phyloP scores from a whole-genome alignment of 2,888 invertebrate species.

The Timandra comae region DNA sequence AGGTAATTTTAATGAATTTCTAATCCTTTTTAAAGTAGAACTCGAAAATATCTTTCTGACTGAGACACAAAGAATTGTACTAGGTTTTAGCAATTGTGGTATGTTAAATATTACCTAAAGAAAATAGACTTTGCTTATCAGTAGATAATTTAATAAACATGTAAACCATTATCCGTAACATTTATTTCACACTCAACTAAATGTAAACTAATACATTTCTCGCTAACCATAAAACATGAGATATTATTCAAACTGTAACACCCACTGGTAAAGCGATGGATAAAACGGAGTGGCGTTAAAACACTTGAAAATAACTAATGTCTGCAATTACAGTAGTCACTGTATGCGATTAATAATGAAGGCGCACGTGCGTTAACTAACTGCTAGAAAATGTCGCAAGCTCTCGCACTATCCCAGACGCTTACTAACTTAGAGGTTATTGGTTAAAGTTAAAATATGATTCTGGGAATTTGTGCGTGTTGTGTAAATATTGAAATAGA shows the following conservation, averaged over 20 bases:
- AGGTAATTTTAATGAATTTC: too few species aligned
- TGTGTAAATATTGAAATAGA: too few species aligned
- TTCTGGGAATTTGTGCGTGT: too few species aligned
- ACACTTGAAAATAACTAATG: slow-evolving; percentile 50
- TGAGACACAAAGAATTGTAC: too few species aligned
- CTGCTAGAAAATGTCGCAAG: slow-evolving; percentile 9
- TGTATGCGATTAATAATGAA: slow-evolving; percentile 54
- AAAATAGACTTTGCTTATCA: too few species aligned
- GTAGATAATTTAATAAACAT: too few species aligned
- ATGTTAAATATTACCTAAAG: too few species aligned
- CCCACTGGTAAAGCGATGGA: slow-evolving; percentile 38
- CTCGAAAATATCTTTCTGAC: too few species aligned
- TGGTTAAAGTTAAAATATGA: slow-evolving; percentile 6
- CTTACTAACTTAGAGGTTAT: slow-evolving; percentile 9
- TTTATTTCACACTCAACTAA: too few species aligned
- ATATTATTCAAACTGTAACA: slow-evolving; percentile 27
- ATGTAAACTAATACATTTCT: not conserved
- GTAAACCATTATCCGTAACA: too few species aligned
- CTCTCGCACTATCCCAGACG: not conserved
- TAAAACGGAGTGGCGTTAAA: slow-evolving; percentile 31
- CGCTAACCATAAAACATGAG: slow-evolving; percentile 8
- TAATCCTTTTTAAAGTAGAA: too few species aligned
- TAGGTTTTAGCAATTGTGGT: too few species aligned
- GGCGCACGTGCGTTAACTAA: slow-evolving; percentile 48
- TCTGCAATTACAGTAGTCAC: slow-evolving; percentile 39